A percentile compares a stretch with the other conserved stretches of the same genome.
These are phyloP conservation scores for Muscina levida DNA, from an alignment of 2,888 invertebrate species.

Conservation along the genomic window DNA sequence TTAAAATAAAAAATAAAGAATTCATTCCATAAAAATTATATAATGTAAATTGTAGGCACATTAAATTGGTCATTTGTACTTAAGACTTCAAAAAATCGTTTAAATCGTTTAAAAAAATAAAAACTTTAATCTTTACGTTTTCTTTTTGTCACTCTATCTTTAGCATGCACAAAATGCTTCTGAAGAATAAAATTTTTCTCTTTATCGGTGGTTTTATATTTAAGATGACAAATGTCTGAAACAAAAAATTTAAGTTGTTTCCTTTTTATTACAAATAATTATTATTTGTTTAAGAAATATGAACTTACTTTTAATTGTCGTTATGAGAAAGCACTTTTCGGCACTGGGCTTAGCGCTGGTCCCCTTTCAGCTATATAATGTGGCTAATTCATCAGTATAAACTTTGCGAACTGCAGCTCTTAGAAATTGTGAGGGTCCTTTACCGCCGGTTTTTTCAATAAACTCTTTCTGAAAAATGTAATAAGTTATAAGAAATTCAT, in stretches of 20 bases:
- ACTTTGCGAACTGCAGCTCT: conserved; percentile 51
- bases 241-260: conserved; percentile 2
- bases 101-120: background rate
- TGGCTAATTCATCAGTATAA: conserved; percentile 44
- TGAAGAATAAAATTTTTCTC: conserved; percentile 44
- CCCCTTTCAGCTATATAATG: conserved; percentile 35
- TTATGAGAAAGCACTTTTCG: conserved; percentile 48
- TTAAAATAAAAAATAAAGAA: background rate
- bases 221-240: conserved; percentile 40
- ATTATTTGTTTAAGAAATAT: background rate
- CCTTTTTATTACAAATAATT: too few relatives aligned
- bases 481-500: conserved; percentile 14
- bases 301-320: conserved; percentile 44
- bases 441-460: conserved; percentile 46
- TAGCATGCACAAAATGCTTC: conserved; percentile 50
- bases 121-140: conserved; percentile 21
- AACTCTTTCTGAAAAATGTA: conserved; percentile 46
- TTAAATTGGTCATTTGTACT: conserved; percentile 14
- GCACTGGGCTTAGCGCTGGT: conserved; percentile 46
- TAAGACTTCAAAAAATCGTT: conserved; percentile 7
- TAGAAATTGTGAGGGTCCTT: conserved; percentile 41
- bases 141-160: conserved; percentile 40
- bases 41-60: background rate
- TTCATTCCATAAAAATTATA: background rate
- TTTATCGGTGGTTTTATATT: conserved; percentile 38